Conservation (phyloP, 2,888 invertebrate genomes). For the Ariolimax columbianus region DNA sequence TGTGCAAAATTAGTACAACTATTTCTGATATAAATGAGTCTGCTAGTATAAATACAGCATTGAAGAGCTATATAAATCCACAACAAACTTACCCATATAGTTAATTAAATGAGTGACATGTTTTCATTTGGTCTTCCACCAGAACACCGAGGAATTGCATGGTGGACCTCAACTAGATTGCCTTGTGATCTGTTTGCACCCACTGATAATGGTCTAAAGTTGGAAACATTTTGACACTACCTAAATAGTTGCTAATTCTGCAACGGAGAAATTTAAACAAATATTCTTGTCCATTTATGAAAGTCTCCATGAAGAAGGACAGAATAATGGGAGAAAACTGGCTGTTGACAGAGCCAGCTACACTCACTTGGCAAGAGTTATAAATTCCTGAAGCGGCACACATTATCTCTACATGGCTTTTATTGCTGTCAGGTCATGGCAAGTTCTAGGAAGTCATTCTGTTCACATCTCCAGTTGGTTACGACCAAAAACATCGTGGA, state of each 20-base stretch:
- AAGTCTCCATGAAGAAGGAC: background rate
- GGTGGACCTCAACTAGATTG: background rate
- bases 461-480: slow-evolving; percentile 35
- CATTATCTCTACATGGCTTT: slow-evolving; percentile 6
- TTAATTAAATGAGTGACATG: background rate
- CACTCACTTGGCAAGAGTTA: background rate
- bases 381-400: background rate
- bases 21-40: too few species aligned
- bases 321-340: background rate
- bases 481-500: background rate
- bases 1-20: too few species aligned
- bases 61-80: too few species aligned
- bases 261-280: background rate
- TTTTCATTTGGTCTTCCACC: background rate
- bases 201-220: background rate
- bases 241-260: background rate
- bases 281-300: background rate
- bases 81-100: background rate
- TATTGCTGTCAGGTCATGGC: slow-evolving; percentile 3
- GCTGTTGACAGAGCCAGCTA: background rate
- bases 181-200: background rate
- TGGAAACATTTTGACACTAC: background rate
- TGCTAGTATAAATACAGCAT: too few species aligned
- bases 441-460: slow-evolving; percentile 35
- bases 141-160: background rate